A percentile compares a stretch with the other conserved stretches of the same genome.
phyloP scores from a whole-genome alignment of 2,888 invertebrate species.

The Norana najaformis region DNA sequence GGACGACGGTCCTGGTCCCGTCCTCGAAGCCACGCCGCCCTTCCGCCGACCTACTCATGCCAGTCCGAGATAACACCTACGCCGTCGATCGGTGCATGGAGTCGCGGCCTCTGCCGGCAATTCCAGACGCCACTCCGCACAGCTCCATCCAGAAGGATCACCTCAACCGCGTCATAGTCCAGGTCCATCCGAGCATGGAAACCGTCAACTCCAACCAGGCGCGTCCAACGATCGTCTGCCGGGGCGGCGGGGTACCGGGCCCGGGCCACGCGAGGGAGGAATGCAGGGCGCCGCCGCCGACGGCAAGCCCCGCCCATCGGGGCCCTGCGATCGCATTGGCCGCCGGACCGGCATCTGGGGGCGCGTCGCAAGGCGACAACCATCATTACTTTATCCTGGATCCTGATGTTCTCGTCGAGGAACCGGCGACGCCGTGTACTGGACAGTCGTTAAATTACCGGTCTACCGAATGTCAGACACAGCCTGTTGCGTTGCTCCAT shows the following conservation, averaged over 20 bases:
- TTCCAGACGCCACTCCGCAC: conserved; percentile 33
- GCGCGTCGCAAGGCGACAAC: conserved; percentile 24
- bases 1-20: background rate
- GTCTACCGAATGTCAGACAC: background rate
- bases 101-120: conserved; percentile 42
- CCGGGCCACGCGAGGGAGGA: background rate
- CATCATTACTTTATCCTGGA: conserved; percentile 40
- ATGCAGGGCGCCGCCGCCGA: background rate
- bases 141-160: conserved; percentile 30
- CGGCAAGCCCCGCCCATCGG: background rate
- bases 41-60: conserved; percentile 34
- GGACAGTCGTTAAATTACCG: background rate
- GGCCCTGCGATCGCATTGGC: background rate
- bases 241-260: background rate
- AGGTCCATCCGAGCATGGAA: conserved; percentile 32
- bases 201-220: background rate
- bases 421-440: conserved; percentile 19
- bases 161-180: conserved; percentile 35
- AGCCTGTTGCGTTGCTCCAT: background rate
- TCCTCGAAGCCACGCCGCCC: conserved; percentile 31
- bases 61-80: conserved; percentile 37
- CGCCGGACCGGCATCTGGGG: background rate
- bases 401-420: conserved; percentile 34
- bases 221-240: background rate
- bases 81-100: conserved; percentile 41